Evolutionary conservation across 37 sponge, comb jelly and placozoan species (phyloP).

Genomic region (Haliclona indistincta): DNA sequence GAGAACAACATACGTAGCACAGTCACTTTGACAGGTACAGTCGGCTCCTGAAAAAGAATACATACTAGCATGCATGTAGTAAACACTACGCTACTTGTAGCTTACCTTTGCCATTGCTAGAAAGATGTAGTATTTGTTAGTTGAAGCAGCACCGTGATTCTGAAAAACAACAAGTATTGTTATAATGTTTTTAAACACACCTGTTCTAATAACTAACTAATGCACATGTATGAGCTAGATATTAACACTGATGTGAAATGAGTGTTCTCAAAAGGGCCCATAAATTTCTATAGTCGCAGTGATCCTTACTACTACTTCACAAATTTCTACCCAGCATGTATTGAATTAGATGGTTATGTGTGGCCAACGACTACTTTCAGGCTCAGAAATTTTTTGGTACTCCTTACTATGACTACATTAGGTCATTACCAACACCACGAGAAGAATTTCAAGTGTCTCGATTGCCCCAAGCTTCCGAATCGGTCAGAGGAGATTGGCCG

Average conservation of each 20-base stretch:
- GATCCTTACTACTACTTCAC: slow-evolving; percentile 80
- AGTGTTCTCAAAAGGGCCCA: too few relatives aligned
- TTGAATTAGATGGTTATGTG: slow-evolving; percentile 29
- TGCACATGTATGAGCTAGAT: too few relatives aligned
- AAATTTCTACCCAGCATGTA: slow-evolving; percentile 58
- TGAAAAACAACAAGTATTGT: slow-evolving; percentile 20
- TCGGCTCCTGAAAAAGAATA: slow-evolving; percentile 13
- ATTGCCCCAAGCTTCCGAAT: slow-evolving; percentile 12
- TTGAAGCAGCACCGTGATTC: slow-evolving; percentile 53
- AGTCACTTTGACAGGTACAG: slow-evolving; percentile 32
- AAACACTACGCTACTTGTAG: neutral
- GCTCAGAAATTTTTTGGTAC: slow-evolving; percentile 87
- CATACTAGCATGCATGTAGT: neutral
- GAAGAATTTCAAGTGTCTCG: slow-evolving; percentile 69
- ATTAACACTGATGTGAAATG: too few relatives aligned
- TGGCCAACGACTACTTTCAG: slow-evolving; percentile 86
- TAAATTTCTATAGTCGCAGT: slow-evolving; percentile 52
- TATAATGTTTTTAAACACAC: too few relatives aligned
- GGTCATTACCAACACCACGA: slow-evolving; percentile 18
- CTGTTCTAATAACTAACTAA: too few relatives aligned
- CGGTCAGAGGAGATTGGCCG: slow-evolving; percentile 70
- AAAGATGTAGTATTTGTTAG: slow-evolving; percentile 54
- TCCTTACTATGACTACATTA: slow-evolving; percentile 47
- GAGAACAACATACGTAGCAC: slow-evolving; percentile 44
- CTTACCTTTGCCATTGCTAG: slow-evolving; percentile 59